Percentiles rank a stretch among this genome's conserved stretches.
Conservation (phyloP, 2,888 invertebrate species). For the Rhagonycha fulva region DNA sequence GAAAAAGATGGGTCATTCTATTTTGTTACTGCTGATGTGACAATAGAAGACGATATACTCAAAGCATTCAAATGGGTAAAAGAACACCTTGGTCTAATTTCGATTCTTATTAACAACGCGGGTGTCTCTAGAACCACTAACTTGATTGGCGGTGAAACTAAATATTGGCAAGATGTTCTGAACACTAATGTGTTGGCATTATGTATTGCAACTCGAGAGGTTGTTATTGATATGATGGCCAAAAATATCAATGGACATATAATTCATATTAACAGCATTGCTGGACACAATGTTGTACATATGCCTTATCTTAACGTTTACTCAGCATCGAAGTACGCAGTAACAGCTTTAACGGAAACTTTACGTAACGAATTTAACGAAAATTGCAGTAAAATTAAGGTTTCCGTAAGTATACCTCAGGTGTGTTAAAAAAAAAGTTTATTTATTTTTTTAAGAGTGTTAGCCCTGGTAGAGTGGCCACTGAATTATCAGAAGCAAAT, state of each 20-base stretch:
- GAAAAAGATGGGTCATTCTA: constrained; percentile 28
- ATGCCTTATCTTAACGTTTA: constrained; percentile 54
- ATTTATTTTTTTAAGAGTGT: background rate
- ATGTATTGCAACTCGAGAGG: constrained; percentile 16
- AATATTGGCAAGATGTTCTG: constrained; percentile 12
- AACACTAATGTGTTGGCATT: constrained; percentile 17
- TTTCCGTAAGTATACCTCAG: constrained; percentile 45
- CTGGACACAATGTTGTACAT: constrained; percentile 30
- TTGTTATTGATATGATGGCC: constrained; percentile 33
- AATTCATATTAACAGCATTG: constrained; percentile 16
- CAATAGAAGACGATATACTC: constrained; percentile 7
- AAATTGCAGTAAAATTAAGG: constrained; percentile 49
- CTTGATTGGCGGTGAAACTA: constrained; percentile 30
- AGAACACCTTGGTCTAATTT: constrained; percentile 35
- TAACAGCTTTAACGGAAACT: constrained; percentile 55
- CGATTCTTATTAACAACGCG: constrained; percentile 38
- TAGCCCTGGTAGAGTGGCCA: background rate
- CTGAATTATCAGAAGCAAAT: background rate
- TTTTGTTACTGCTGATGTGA: constrained; percentile 26
- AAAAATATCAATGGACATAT: constrained; percentile 21
- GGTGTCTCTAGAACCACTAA: constrained; percentile 25
- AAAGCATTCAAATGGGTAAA: constrained; percentile 13
- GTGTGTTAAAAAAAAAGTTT: background rate
- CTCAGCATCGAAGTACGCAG: constrained; percentile 58
- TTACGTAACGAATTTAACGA: constrained; percentile 56